phyloP scores from a whole-genome alignment of 2,888 invertebrate species.

The Barypeithes pellucidus region DNA sequence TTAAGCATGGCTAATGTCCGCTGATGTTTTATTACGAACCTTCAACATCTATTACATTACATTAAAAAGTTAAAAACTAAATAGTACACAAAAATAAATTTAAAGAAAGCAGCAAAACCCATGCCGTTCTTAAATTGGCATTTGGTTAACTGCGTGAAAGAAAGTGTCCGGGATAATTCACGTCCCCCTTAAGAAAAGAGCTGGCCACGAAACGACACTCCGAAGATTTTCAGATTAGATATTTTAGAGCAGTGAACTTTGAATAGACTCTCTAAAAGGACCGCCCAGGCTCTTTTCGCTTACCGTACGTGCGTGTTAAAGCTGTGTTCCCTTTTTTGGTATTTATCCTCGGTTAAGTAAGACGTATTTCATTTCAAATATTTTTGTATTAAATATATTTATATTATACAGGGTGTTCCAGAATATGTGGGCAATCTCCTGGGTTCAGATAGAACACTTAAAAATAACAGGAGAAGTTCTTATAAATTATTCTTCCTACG shows the following conservation, averaged over 20 bases:
- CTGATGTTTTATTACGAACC: too few relatives aligned
- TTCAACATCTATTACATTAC: too few relatives aligned
- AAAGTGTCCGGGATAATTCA: constrained; percentile 65
- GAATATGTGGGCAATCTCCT: too few relatives aligned
- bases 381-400: too few relatives aligned
- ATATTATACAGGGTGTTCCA: too few relatives aligned
- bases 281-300: constrained; percentile 53
- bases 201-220: constrained; percentile 66
- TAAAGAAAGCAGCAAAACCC: not conserved
- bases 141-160: constrained; percentile 64
- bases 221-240: constrained; percentile 69
- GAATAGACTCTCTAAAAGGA: constrained; percentile 68
- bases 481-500: too few relatives aligned
- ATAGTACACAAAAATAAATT: not conserved
- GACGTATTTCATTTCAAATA: too few relatives aligned
- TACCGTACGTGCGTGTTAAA: constrained; percentile 47
- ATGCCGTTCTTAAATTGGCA: not conserved
- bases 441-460: too few relatives aligned
- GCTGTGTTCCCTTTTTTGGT: too few relatives aligned
- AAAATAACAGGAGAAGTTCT: too few relatives aligned
- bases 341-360: too few relatives aligned
- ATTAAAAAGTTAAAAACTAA: not conserved
- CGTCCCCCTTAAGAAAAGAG: constrained; percentile 62
- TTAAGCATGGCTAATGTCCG: too few relatives aligned
- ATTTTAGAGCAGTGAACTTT: constrained; percentile 63